Conservation (phyloP, 2,113 vertebrate species). For the Jacana jacana region DNA sequence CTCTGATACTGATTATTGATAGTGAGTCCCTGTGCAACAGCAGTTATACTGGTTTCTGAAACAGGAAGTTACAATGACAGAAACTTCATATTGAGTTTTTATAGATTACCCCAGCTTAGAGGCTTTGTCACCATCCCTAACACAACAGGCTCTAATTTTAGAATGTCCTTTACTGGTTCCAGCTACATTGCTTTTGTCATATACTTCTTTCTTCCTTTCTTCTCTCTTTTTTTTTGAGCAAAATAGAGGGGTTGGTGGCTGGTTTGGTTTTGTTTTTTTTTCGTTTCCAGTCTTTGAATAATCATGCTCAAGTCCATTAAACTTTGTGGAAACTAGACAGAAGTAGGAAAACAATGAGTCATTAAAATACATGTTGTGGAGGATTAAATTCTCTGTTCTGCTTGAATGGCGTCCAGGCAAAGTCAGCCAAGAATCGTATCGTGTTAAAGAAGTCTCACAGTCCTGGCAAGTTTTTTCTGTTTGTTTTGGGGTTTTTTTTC, state of each 20-base stretch:
- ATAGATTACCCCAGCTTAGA: constrained; percentile 20
- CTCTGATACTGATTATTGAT: too few relatives aligned
- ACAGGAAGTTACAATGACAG: not conserved
- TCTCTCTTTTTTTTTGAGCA: not conserved
- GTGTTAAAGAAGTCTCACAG: not conserved
- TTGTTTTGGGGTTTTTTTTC: too few relatives aligned
- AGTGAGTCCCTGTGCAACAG: not conserved
- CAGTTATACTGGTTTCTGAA: not conserved
- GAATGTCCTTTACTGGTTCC: not conserved
- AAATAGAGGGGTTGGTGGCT: not conserved
- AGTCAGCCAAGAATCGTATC: not conserved
- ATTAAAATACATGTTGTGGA: constrained; percentile 5
- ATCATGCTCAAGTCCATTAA: not conserved
- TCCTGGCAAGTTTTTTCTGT: not conserved
- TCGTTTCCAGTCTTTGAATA: not conserved
- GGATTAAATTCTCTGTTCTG: not conserved
- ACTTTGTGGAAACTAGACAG: not conserved
- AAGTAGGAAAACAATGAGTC: constrained; percentile 21
- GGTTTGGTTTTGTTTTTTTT: not conserved
- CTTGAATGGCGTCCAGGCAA: constrained; percentile 7
- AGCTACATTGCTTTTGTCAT: not conserved
- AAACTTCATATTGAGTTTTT: not conserved
- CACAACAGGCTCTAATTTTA: constrained; percentile 37
- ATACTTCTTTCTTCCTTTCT: not conserved
- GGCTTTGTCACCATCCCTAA: constrained; percentile 2